Base-by-base conservation (phyloP, 35 echinoderm and acorn worm species). In the Lytechinus variegatus region DNA sequence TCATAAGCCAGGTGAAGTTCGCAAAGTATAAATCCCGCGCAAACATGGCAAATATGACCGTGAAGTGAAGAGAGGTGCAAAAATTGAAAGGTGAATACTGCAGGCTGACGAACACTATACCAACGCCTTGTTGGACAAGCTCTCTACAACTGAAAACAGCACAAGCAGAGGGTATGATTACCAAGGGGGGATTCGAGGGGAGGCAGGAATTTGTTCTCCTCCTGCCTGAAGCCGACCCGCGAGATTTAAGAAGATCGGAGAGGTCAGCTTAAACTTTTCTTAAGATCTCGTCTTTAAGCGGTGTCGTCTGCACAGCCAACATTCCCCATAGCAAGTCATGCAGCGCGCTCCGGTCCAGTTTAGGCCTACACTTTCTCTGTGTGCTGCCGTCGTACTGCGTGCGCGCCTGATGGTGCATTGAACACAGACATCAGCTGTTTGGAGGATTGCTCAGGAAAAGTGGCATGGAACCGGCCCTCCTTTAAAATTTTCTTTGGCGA, bases 191-290 rank as follows among this genome's bases (percentile, higher is more conserved):
- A 90, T 52, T 90, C 27, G 28, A 90, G 52, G 88, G 88, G 88
- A 52, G 88, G 88, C 28, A 52, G 88, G 88, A 90, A 90, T 90
- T 90, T 90, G 88, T 90, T 52, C 88, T 52, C 88, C 52, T 90
- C 88, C 52, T 13, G 88, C 52, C 29, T 54, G 16, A 52, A 90
- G 88, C n/a, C 88, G 88, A 90, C 88, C 88, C 88, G 88, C 88
- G 88, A 90, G 88, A 90, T 90, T 90, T 90, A 90, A 90, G 88
- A 90, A 90, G 88, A 90, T 90, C 88, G 88, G 88, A 90, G 88
- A 90, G 88, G 88, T 90, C 88, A 90, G 88, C 88, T 44, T 54
- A 52, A 54, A 90, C 88, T 90, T 90, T 54, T 52, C 88, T 90
- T 44, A 44, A 54, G 52, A 90, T 52, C 88, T 90, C 28, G 88